Conservation (phyloP, 2,797 vertebrate species). For the Sebastolobus altivelis region DNA sequence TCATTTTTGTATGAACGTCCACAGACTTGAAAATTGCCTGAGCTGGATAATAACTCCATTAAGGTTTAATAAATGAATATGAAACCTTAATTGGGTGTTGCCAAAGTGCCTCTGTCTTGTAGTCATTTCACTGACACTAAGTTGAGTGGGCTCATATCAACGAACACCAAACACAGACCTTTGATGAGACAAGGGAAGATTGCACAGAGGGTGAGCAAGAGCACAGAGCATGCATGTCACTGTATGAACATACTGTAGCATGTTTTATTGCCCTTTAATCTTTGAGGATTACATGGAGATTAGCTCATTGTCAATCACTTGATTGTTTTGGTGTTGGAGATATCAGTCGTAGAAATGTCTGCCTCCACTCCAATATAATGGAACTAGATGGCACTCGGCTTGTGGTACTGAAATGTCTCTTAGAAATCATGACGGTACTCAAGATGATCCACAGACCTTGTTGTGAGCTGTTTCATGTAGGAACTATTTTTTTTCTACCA, state of each 20-base stretch:
- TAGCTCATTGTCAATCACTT: neutral
- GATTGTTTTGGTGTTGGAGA: neutral
- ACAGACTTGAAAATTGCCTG: neutral
- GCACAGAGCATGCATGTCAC: neutral
- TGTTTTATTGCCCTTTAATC: neutral
- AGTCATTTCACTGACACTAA: neutral
- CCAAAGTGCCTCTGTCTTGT: neutral
- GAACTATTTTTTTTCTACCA: too few relatives aligned
- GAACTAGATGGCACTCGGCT: too few relatives aligned
- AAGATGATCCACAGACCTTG: too few relatives aligned
- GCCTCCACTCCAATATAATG: too few relatives aligned
- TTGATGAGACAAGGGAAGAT: neutral
- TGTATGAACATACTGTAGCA: neutral
- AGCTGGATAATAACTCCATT: slow-evolving; percentile 8
- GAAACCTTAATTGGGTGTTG: slow-evolving; percentile 6
- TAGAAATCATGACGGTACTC: too few relatives aligned
- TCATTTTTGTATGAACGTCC: neutral
- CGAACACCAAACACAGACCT: neutral
- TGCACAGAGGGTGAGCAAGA: rapidly evolving
- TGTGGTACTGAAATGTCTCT: too few relatives aligned
- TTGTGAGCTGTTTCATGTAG: too few relatives aligned
- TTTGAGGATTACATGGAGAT: neutral
- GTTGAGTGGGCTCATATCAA: neutral
- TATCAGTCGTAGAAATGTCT: too few relatives aligned
- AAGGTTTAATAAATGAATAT: neutral